Evolutionary conservation across 2,888 invertebrate genomes (phyloP).

Genomic region (Carabus problematicus): DNA sequence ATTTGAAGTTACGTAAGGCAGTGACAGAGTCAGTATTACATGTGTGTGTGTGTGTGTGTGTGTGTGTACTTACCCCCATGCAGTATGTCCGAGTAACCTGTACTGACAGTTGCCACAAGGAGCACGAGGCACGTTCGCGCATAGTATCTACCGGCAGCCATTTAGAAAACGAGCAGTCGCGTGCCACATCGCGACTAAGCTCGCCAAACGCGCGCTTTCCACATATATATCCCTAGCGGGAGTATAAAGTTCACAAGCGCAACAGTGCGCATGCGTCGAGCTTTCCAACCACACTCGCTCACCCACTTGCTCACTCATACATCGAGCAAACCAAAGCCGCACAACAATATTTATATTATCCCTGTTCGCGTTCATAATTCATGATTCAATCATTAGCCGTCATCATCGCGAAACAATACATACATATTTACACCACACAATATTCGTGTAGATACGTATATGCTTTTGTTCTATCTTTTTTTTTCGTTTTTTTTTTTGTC

Average conservation of each 20-base stretch:
- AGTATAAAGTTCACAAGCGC: not conserved
- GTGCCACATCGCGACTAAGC: slow-evolving; percentile 40
- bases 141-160: slow-evolving; percentile 25
- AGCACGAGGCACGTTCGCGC: slow-evolving; percentile 25
- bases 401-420: slow-evolving; percentile 15
- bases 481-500: slow-evolving; percentile 14
- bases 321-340: not conserved
- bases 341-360: slow-evolving; percentile 36
- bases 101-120: slow-evolving; percentile 10
- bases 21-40: too few species aligned
- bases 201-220: slow-evolving; percentile 12
- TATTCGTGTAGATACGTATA: not conserved
- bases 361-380: slow-evolving; percentile 30
- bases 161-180: slow-evolving; percentile 29
- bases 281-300: slow-evolving; percentile 1
- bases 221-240: slow-evolving; percentile 12
- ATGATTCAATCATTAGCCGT: slow-evolving; percentile 31
- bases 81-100: slow-evolving; percentile 26
- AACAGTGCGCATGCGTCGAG: slow-evolving; percentile 15
- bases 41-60: not conserved
- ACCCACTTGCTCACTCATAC: not conserved
- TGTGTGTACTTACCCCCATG: slow-evolving; percentile 26
- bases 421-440: slow-evolving; percentile 11
- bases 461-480: slow-evolving; percentile 7
- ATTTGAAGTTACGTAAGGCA: too few species aligned